These are phyloP conservation scores for Ashinkailepas kermadecensis DNA, from an alignment of 2,888 invertebrate genomes.

Conservation along the genomic window DNA sequence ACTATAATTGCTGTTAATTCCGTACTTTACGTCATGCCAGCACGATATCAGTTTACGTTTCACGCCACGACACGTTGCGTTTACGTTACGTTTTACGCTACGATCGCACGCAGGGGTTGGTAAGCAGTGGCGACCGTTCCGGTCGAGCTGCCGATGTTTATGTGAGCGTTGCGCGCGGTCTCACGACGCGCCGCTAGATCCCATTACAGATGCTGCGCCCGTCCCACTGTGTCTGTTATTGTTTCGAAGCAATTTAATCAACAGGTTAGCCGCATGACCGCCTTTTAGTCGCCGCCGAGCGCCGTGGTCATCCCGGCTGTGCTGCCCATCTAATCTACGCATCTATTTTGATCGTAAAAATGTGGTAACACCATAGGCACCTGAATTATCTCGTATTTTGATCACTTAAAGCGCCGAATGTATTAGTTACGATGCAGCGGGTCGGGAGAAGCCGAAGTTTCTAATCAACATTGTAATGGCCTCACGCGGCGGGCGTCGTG, in stretches of 20 bases:
- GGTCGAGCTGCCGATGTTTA: no score
- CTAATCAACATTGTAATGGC: slow-evolving; percentile 15
- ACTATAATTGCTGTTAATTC: no score
- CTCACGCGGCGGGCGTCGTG: neutral
- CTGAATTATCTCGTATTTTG: slow-evolving; percentile 20
- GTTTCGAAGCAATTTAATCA: slow-evolving; percentile 18
- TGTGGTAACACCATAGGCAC: slow-evolving; percentile 13
- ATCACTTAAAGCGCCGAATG: neutral
- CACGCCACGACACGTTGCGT: no score
- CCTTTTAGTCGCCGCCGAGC: neutral
- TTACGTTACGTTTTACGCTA: no score
- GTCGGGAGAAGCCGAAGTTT: neutral
- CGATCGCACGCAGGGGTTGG: no score
- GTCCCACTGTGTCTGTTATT: neutral
- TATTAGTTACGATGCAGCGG: slow-evolving; percentile 10
- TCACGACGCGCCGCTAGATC: neutral
- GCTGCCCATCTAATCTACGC: neutral
- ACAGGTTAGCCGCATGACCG: neutral
- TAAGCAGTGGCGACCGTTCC: no score
- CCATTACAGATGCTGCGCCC: neutral
- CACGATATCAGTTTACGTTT: no score
- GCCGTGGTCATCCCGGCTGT: neutral
- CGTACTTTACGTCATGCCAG: no score
- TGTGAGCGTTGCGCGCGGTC: neutral
- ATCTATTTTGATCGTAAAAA: slow-evolving; percentile 20